Percentiles rank a stretch among this genome's conserved stretches.
Conservation (phyloP, 2,113 vertebrate species). For the Macroglossus sobrinus region DNA sequence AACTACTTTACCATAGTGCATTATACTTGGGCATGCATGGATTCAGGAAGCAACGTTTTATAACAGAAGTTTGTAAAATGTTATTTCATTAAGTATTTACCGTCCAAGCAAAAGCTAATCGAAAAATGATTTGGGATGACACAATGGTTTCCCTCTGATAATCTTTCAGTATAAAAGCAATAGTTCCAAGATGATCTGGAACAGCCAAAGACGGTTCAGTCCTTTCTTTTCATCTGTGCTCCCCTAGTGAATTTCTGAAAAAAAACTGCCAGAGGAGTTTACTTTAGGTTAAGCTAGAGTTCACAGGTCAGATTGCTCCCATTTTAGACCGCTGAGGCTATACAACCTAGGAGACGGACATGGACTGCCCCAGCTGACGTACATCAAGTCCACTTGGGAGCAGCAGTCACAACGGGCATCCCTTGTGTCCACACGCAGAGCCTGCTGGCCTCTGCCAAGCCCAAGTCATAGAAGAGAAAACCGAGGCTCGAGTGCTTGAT, state of each 20-base stretch:
- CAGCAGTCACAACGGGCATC: neutral
- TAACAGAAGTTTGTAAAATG: neutral
- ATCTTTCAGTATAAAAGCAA: neutral
- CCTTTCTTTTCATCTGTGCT: neutral
- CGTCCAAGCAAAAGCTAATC: neutral
- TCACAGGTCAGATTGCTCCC: neutral
- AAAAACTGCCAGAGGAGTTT: neutral
- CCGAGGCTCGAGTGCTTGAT: neutral
- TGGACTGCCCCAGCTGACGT: neutral
- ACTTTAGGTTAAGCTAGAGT: neutral
- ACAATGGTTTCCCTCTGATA: neutral
- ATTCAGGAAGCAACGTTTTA: neutral
- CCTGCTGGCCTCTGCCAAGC: neutral
- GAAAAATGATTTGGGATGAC: neutral
- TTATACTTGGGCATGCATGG: neutral
- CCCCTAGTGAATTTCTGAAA: neutral
- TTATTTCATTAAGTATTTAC: neutral
- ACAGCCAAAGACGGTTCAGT: neutral
- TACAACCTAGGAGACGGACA: neutral
- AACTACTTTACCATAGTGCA: neutral
- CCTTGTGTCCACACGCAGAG: neutral
- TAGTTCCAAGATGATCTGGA: neutral
- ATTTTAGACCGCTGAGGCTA: neutral
- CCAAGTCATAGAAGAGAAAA: constrained; percentile 3
- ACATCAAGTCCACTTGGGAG: neutral